A percentile compares a stretch with the other conserved stretches of the same genome.
Evolutionary conservation across 2,888 invertebrate genomes (phyloP).

Genomic region (Ochropleura plecta): DNA sequence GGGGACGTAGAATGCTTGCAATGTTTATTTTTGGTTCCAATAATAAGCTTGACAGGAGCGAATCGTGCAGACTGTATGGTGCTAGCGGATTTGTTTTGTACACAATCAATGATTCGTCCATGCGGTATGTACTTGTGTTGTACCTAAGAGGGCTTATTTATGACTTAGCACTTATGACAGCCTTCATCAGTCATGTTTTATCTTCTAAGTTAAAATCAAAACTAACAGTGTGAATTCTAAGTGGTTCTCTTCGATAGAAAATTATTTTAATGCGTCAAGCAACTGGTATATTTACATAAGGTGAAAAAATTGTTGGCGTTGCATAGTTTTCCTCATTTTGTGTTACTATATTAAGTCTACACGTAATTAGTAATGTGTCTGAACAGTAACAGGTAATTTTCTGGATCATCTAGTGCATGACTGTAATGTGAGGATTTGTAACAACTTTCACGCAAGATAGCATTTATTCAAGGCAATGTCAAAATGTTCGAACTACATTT

Average conservation of each 20-base stretch:
- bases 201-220: not conserved
- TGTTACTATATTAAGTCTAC: constrained; percentile 36
- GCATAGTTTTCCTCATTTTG: constrained; percentile 8
- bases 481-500: not conserved
- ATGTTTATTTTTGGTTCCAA: constrained; percentile 69
- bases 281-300: not conserved
- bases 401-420: constrained; percentile 39
- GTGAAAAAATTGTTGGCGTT: constrained; percentile 37
- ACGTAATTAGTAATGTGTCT: constrained; percentile 27
- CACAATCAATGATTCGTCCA: constrained; percentile 22
- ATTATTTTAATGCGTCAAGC: not conserved
- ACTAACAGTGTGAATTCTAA: not conserved
- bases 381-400: constrained; percentile 29
- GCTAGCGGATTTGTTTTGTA: constrained; percentile 54
- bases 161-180: not conserved
- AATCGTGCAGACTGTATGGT: constrained; percentile 65
- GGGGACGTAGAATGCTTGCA: constrained; percentile 54
- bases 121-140: not conserved
- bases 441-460: constrained; percentile 22
- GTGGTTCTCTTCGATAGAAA: not conserved
- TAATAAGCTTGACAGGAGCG: constrained; percentile 63
- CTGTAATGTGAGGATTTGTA: constrained; percentile 36
- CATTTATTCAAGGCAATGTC: not conserved
- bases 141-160: not conserved
- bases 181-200: not conserved